Evolutionary conservation across 2,797 vertebrate genomes (phyloP).

Genomic region (Todus mexicanus): DNA sequence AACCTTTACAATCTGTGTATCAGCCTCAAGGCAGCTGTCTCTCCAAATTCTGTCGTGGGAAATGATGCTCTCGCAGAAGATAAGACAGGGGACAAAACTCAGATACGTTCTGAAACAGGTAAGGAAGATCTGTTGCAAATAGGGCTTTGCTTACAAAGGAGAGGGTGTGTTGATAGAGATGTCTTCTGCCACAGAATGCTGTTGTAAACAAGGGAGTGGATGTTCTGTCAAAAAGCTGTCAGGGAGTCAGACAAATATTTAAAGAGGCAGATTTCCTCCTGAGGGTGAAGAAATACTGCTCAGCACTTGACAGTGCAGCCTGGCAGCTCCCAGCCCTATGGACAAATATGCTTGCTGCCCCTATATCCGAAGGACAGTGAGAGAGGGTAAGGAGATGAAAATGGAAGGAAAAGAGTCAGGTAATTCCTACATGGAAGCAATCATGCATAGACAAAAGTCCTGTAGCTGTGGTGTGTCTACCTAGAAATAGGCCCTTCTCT

Average conservation of each 20-base stretch:
- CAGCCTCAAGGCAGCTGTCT: neutral
- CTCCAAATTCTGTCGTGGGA: neutral
- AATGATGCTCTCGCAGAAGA: neutral
- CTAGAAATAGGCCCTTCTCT: neutral
- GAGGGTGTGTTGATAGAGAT: neutral
- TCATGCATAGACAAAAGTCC: neutral
- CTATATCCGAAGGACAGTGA: neutral
- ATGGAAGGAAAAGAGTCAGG: neutral
- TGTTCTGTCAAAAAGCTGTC: constrained; percentile 56
- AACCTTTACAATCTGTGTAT: neutral
- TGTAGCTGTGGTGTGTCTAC: neutral
- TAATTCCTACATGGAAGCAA: neutral
- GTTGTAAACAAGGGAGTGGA: constrained; percentile 11
- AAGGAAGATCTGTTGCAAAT: neutral
- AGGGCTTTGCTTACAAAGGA: neutral
- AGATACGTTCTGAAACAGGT: neutral
- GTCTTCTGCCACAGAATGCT: neutral
- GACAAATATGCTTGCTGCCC: neutral
- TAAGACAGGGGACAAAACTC: neutral
- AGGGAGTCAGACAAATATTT: constrained; percentile 37
- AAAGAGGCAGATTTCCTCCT: constrained; percentile 34
- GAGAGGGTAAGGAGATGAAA: neutral
- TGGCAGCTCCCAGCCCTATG: neutral
- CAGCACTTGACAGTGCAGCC: constrained; percentile 18
- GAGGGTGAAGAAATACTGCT: constrained; percentile 28